phyloP scores from a whole-genome alignment of 1,140 invertebrate genomes.

The Ptiloglossa arizonensis region DNA sequence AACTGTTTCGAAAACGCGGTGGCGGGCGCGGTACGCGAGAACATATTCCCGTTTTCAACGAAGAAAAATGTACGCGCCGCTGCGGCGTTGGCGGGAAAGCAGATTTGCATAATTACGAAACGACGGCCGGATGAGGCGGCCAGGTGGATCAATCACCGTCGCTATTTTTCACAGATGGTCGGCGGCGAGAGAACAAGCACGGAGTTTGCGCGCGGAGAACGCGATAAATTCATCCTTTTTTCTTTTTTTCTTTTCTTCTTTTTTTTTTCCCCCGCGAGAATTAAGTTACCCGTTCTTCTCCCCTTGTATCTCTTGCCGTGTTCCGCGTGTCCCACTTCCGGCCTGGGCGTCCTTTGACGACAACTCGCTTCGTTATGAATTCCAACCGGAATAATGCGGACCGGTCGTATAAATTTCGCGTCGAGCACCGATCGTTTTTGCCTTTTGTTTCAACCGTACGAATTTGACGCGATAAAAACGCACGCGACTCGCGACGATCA shows the following conservation, averaged over 20 bases:
- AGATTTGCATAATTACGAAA: conserved; percentile 72
- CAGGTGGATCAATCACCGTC: conserved; percentile 69
- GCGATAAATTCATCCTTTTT: conserved; percentile 41
- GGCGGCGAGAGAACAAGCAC: conserved; percentile 49
- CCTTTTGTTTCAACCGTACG: background rate
- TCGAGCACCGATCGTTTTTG: background rate
- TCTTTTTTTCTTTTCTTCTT: conserved; percentile 25
- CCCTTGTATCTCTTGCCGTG: conserved; percentile 4
- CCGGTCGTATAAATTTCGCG: background rate
- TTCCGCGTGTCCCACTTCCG: background rate
- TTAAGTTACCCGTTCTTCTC: conserved; percentile 1
- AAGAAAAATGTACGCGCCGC: conserved; percentile 44
- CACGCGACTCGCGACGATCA: too few species aligned
- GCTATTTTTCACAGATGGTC: conserved; percentile 60
- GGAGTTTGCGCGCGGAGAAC: conserved; percentile 41
- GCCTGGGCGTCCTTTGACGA: background rate
- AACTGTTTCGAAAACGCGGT: conserved; percentile 18
- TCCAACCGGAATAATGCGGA: background rate
- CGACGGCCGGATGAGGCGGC: conserved; percentile 42
- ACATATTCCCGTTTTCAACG: conserved; percentile 13
- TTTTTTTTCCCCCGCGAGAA: background rate
- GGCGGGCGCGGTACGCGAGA: conserved; percentile 6
- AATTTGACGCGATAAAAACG: background rate
- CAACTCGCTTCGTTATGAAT: background rate
- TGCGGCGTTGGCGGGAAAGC: conserved; percentile 42